phyloP scores from a whole-genome alignment of 2,113 vertebrate species.

The Chamaea fasciata region DNA sequence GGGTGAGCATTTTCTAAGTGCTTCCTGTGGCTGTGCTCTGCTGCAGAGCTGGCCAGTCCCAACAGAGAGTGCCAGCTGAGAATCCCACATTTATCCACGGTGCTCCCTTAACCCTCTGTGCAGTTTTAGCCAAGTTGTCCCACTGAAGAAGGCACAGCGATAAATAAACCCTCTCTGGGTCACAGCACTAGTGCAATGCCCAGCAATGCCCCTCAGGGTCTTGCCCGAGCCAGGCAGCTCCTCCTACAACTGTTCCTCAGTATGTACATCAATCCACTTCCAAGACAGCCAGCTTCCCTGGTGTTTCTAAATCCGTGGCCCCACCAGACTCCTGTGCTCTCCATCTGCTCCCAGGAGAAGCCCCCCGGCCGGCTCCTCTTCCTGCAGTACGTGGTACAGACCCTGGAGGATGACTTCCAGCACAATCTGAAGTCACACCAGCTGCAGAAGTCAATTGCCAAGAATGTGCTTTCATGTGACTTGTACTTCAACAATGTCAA shows the following conservation, averaged over 20 bases:
- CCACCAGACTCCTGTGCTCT: background rate
- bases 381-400: constrained; percentile 87
- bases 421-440: constrained; percentile 59
- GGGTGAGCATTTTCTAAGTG: background rate
- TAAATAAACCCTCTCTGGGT: background rate
- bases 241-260: background rate
- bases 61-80: background rate
- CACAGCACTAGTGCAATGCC: background rate
- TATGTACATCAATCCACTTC: background rate
- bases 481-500: constrained; percentile 78
- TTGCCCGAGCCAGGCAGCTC: background rate
- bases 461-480: constrained; percentile 82
- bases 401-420: constrained; percentile 90
- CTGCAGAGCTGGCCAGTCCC: background rate
- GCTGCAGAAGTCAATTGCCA: constrained; percentile 81
- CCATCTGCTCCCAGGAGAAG: constrained; percentile 59
- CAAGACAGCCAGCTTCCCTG: background rate
- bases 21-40: background rate
- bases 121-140: background rate
- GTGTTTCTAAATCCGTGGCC: background rate
- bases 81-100: background rate
- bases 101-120: background rate
- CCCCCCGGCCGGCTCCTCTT: constrained; percentile 79
- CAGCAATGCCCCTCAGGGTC: background rate
- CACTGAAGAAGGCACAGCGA: background rate